Conservation (phyloP, 1,140 invertebrate species). For the Leptonema lineaticorne region DNA sequence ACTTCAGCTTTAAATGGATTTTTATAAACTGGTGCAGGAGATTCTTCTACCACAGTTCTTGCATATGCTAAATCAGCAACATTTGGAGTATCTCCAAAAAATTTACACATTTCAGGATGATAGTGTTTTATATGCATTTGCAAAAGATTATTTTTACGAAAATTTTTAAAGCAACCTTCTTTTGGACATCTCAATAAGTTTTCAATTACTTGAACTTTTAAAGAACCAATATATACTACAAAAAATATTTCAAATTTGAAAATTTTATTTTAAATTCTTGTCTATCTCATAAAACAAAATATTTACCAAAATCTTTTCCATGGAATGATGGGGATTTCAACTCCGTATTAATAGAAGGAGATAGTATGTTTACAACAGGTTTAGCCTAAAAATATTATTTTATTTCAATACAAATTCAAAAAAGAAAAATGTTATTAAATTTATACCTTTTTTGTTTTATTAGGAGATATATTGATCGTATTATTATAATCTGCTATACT, state of each 20-base stretch:
- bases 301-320: slow-evolving; percentile 4
- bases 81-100: slow-evolving; percentile 76
- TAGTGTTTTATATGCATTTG: slow-evolving; percentile 93
- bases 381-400: neutral
- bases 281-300: slow-evolving; percentile 1
- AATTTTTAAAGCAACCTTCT: slow-evolving; percentile 81
- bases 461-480: neutral
- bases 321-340: neutral
- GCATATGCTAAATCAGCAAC: slow-evolving; percentile 82
- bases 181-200: slow-evolving; percentile 77
- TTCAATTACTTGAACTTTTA: slow-evolving; percentile 70
- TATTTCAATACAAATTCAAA: neutral
- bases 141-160: slow-evolving; percentile 84
- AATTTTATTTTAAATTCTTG: too few species aligned
- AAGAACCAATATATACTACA: slow-evolving; percentile 65
- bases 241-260: slow-evolving; percentile 32
- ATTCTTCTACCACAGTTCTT: slow-evolving; percentile 60
- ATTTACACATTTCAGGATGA: slow-evolving; percentile 76
- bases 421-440: neutral
- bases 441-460: neutral
- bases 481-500: neutral
- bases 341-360: neutral
- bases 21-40: slow-evolving; percentile 47
- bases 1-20: neutral
- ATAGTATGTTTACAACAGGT: neutral